Base-by-base conservation (phyloP, 2,888 invertebrate genomes). In the Drosophila anomalipes region DNA sequence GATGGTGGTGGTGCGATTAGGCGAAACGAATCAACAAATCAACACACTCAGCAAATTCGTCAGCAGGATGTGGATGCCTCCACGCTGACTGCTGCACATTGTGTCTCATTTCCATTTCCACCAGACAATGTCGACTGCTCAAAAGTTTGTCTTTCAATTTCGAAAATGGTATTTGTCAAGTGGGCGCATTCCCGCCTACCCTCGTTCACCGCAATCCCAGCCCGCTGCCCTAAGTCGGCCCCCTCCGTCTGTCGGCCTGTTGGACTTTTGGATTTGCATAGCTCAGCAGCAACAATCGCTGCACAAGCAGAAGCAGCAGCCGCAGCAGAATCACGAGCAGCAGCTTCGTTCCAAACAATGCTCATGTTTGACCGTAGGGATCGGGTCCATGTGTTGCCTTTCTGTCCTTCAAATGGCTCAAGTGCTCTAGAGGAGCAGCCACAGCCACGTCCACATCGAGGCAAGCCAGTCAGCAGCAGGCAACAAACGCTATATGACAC, bases 101-200 rank as follows among this genome's bases (percentile, higher is more conserved):
- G 90, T 87, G 82, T 87, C 86, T 89, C 86, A 86, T 83, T 79
- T 85, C 89, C 86, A 88, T 91, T 82, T 84, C 73, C 77, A 81
- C 69, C 70, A 79, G 74, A 70, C 86, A 81, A 86, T 81, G 87
- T 82, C 84, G 84, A 83, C 83, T 87, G 84, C 87, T 81, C 82
- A 83, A 91, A 92, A 92, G 92, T 92, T 92, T 92, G 92, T 91
- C 92, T 91, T 92, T 91, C 91, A 92, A 92, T 92, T 92, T 92
- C 83, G 85, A 89, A 92, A 91, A 91, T 91, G 88, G 83, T 92
- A 91, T 92, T 92, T 92, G 91, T 83, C 80, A 79, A 91, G 91
- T 86, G 86, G 90, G 84, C 74, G 75, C 65, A 51, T 57, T 67
- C 63, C 60, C 76, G 9, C 47, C 26, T 14, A 6, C 22, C 57